These are phyloP conservation scores for Oreamnos americanus DNA, from an alignment of 2,113 vertebrate species.

Conservation along the genomic window DNA sequence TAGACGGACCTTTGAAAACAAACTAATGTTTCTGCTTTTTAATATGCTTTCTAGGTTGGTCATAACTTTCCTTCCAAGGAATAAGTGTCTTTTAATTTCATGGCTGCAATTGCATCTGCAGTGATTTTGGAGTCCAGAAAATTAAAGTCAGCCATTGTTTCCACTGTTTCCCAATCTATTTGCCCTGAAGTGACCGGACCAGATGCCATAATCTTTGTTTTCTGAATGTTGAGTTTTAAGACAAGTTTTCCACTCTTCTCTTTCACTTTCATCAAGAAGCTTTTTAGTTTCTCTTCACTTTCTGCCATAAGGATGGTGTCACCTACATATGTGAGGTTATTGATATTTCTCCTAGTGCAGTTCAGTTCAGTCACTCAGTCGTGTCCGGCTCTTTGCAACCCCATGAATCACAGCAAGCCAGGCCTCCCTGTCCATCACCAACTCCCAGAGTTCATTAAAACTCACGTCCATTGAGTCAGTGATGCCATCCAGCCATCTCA, in stretches of 20 bases:
- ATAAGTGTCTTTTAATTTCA: not conserved
- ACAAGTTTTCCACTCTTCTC: not conserved
- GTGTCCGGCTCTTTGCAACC: too few species aligned
- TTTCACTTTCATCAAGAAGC: not conserved
- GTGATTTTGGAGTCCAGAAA: not conserved
- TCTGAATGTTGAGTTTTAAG: not conserved
- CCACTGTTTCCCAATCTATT: not conserved
- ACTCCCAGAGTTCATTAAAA: too few species aligned
- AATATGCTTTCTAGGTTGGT: not conserved
- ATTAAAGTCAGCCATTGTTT: not conserved
- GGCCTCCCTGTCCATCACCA: too few species aligned
- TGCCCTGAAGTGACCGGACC: not conserved
- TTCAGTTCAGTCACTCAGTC: too few species aligned
- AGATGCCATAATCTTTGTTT: not conserved
- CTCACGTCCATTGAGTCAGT: rapidly evolving
- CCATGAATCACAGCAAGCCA: too few species aligned
- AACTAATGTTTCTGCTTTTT: not conserved
- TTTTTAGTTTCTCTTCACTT: not conserved
- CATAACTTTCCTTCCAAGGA: not conserved
- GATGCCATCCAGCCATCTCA: too few species aligned
- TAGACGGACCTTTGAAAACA: not conserved
- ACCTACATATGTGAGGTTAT: not conserved
- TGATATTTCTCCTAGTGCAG: not conserved
- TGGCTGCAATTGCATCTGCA: not conserved
- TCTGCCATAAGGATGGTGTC: not conserved